These are phyloP conservation scores for Epinephelus fuscoguttatus DNA, from an alignment of 2,113 vertebrate genomes.

Conservation along the genomic window DNA sequence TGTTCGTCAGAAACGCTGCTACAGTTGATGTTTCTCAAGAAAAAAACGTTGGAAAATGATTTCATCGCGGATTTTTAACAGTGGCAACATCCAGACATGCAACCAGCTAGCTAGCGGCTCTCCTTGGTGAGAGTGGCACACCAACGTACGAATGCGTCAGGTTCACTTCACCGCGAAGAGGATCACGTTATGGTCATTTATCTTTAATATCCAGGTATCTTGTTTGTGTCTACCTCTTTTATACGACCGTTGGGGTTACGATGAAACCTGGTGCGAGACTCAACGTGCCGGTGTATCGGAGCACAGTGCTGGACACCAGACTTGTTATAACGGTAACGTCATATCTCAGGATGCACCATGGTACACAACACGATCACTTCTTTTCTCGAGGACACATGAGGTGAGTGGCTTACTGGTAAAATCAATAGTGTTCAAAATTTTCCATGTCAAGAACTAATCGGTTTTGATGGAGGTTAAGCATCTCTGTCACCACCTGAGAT, in stretches of 20 bases:
- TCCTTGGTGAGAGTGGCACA: conserved; percentile 45
- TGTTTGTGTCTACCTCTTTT: conserved; percentile 23
- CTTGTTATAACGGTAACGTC: conserved; percentile 29
- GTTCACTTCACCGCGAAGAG: conserved; percentile 28
- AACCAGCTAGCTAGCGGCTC: conserved; percentile 65
- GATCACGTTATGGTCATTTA: conserved; percentile 51
- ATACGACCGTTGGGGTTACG: not conserved
- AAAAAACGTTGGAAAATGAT: conserved; percentile 14
- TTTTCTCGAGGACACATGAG: not conserved
- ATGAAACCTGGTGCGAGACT: conserved; percentile 5
- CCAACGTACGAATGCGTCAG: conserved; percentile 66
- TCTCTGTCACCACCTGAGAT: not conserved
- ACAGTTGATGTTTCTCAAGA: not conserved
- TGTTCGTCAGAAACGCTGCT: not conserved
- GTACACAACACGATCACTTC: not conserved
- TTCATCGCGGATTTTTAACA: conserved; percentile 8
- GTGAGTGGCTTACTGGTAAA: conserved; percentile 22
- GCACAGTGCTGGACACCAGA: not conserved
- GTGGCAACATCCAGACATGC: conserved; percentile 17
- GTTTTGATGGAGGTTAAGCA: not conserved
- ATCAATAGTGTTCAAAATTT: not conserved
- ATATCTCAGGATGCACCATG: conserved; percentile 17
- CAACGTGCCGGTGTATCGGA: not conserved
- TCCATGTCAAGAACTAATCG: not conserved
- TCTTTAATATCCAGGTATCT: conserved; percentile 46